phyloP scores from a whole-genome alignment of 2,113 vertebrate genomes.

The Platanista minor region DNA sequence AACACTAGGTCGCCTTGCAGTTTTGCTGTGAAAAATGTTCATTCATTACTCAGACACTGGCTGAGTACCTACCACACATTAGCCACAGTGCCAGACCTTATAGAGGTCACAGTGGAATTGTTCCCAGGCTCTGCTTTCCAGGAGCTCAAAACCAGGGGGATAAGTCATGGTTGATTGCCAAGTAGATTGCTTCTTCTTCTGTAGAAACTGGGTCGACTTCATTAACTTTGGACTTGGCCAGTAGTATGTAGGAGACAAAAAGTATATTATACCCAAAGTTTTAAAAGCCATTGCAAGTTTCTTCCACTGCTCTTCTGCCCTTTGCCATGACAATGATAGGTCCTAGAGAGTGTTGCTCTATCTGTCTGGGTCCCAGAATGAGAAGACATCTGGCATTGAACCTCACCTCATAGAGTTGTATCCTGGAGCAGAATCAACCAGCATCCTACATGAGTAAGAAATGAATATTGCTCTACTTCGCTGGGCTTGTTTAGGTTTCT shows the following conservation, averaged over 20 bases:
- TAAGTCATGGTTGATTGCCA: not conserved
- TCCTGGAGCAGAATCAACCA: not conserved
- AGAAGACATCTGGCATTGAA: not conserved
- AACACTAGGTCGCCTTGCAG: not conserved
- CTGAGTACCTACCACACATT: not conserved
- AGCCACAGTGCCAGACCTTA: no score
- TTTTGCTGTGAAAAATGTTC: not conserved
- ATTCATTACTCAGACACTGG: not conserved
- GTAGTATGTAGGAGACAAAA: not conserved
- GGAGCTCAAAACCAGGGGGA: not conserved
- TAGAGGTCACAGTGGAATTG: not conserved
- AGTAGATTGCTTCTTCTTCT: not conserved
- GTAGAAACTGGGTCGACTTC: not conserved
- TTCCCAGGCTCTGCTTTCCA: not conserved
- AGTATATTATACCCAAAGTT: not conserved
- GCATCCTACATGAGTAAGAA: not conserved
- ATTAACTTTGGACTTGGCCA: not conserved
- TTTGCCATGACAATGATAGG: rapidly evolving
- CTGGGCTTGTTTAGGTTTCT: not conserved
- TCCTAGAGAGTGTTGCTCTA: not conserved
- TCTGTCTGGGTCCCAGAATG: no score
- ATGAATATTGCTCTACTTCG: rapidly evolving
- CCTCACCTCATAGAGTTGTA: not conserved
- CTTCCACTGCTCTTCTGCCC: not conserved
- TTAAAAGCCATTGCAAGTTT: not conserved